Evolutionary conservation across 2,888 invertebrate genomes (phyloP).

Genomic region (Siphlonurus alternatus): DNA sequence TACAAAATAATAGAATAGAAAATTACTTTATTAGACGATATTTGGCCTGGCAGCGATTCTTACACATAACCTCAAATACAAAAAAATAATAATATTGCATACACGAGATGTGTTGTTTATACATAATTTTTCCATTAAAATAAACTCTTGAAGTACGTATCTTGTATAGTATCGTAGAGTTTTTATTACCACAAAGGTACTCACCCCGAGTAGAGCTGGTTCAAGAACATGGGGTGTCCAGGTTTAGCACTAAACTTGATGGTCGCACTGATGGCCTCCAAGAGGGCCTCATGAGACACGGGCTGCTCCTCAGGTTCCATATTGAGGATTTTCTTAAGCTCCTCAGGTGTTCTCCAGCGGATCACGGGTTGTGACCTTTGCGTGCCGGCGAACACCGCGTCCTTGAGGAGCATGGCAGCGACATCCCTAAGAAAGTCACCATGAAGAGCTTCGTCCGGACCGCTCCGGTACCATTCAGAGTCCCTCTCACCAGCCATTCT

Average conservation of each 20-base stretch:
- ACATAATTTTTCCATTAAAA: no score
- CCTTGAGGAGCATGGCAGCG: constrained; percentile 25
- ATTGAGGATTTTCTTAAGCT: constrained; percentile 27
- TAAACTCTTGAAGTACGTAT: no score
- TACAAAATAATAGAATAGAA: no score
- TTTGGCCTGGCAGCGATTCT: no score
- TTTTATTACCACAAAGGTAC: constrained; percentile 11
- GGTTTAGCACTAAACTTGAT: constrained; percentile 39
- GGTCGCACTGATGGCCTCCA: constrained; percentile 28
- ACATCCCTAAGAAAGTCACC: constrained; percentile 26
- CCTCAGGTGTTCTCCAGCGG: constrained; percentile 32
- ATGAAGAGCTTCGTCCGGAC: constrained; percentile 24
- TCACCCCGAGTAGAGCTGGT: constrained; percentile 38
- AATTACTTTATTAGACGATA: no score
- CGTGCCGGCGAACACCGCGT: constrained; percentile 26
- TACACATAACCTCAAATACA: no score
- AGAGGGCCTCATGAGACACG: constrained; percentile 26
- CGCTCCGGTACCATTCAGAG: constrained; percentile 14
- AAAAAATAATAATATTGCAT: no score
- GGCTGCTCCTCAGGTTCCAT: constrained; percentile 24
- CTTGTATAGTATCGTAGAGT: background rate
- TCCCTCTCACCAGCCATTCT: background rate
- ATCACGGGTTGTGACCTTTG: constrained; percentile 28
- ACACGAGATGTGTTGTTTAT: no score
- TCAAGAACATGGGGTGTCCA: constrained; percentile 37